Evolutionary conservation across 2,888 invertebrate species (phyloP).

Genomic region (Tubulanus polymorphus): DNA sequence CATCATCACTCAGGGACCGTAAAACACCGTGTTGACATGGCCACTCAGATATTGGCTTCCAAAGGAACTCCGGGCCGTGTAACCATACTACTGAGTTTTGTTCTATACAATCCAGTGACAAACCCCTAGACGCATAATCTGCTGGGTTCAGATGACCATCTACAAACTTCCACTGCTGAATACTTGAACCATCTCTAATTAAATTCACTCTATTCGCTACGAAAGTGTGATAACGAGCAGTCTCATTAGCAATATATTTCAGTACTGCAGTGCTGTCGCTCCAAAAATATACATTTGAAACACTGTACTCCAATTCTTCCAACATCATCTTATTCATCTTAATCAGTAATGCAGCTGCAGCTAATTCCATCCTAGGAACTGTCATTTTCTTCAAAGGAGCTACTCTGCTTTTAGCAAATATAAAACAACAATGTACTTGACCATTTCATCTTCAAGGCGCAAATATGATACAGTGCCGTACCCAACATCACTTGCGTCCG

Average conservation of each 20-base stretch:
- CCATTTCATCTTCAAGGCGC: background rate
- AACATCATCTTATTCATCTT: background rate
- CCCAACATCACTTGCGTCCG: constrained; percentile 15
- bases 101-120: too few relatives aligned
- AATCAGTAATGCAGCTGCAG: background rate
- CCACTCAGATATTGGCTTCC: background rate
- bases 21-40: too few relatives aligned
- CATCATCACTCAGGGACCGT: too few relatives aligned
- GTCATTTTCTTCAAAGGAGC: constrained; percentile 3
- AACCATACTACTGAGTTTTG: background rate
- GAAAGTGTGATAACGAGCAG: background rate
- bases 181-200: background rate
- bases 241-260: background rate
- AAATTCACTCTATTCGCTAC: background rate
- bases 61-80: background rate
- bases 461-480: constrained; percentile 14
- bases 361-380: constrained; percentile 2
- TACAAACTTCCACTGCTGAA: background rate
- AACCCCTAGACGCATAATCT: background rate
- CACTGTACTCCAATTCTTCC: background rate
- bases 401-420: constrained; percentile 1
- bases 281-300: background rate
- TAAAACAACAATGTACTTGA: background rate
- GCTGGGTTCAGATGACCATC: background rate
- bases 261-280: background rate